Evolutionary conservation across 2,888 invertebrate genomes (phyloP), one percentile per base, ranked within the genome.

Genomic region (Operophtera brumata): DNA sequence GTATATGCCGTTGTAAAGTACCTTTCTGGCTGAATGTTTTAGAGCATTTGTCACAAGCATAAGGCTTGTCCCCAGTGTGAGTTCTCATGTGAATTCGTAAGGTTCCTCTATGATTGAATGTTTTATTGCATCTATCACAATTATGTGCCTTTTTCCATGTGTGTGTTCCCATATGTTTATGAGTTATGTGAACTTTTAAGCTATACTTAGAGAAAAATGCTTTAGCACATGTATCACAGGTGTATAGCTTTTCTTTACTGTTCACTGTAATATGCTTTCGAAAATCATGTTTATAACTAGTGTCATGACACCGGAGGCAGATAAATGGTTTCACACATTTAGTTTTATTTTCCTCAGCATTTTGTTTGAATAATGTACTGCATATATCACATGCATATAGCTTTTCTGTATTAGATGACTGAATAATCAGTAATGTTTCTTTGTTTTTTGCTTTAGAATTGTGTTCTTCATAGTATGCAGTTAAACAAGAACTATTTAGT

Each of bases 11-110:
- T 11, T 42, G 52, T 13, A 64, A 43, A 11, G 46, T 30, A 6
- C 47, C 45, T 40, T 60, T 53, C 30, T 51, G 26, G 25, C 58
- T 50, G n/a, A 61, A 55, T 10, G 51, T 51, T 45, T 52, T 56
- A 11, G 48, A 26, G 47, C 65, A 66, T 11, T 53, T 54, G 7
- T 59, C 42, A 47, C 65, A 64, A 0, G 50, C 25, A 40, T 52
- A 59, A 6, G 61, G 61, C 11, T 53, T 62, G 11, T 63, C 56
- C 4, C 54, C 61, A 0, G 54, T 57, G 14, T 62, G 59, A 8
- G 34, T 54, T 37, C 56, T 52, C 53, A 59, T 54, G n/a, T 65
- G 65, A 4, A 56, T 45, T 11, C 42, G 12, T 36, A 61, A 50
- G 12, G 50, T 50, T 12, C 50, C 51, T 39, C 47, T 56, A 34